Percentiles rank a stretch among this genome's conserved stretches.
Conservation (phyloP, 2,888 invertebrate species). For the Harpagoxenus sublaevis region DNA sequence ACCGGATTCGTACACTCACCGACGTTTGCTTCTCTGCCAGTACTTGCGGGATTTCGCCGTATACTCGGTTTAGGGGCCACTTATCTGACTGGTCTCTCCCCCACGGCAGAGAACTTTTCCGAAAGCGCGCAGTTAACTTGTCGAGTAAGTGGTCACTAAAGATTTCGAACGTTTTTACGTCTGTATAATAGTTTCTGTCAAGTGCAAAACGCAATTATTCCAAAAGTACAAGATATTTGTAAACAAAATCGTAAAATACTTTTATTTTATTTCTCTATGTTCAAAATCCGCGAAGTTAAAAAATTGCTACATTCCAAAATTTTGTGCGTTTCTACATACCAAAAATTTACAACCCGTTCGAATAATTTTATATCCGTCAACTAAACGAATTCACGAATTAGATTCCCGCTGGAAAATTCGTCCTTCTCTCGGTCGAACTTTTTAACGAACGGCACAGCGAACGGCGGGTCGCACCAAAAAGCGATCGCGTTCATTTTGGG, state of each 20-base stretch:
- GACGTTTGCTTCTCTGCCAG: conserved; percentile 40
- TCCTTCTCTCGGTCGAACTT: not conserved
- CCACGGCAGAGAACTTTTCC: conserved; percentile 22
- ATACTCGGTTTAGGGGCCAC: conserved; percentile 40
- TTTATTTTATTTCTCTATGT: not conserved
- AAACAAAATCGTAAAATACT: not conserved
- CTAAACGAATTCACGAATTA: not conserved
- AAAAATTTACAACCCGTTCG: not conserved
- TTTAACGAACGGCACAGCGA: conserved; percentile 7
- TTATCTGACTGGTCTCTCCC: conserved; percentile 23
- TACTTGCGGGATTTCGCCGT: conserved; percentile 34
- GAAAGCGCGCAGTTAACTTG: conserved; percentile 24
- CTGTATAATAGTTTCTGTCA: not conserved
- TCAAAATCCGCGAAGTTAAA: not conserved
- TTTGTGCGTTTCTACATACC: not conserved
- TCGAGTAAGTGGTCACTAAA: not conserved
- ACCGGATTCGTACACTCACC: conserved; percentile 27
- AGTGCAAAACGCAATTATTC: not conserved
- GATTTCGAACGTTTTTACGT: not conserved
- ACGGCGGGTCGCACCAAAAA: not conserved
- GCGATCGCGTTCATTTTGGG: conserved; percentile 21
- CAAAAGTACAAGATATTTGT: not conserved
- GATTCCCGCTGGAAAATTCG: not conserved
- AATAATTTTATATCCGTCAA: not conserved
- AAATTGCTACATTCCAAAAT: not conserved